Evolutionary conservation across 2,888 invertebrate genomes (phyloP), one percentile per base, ranked within the genome.

Genomic region (Salpingus planirostris): DNA sequence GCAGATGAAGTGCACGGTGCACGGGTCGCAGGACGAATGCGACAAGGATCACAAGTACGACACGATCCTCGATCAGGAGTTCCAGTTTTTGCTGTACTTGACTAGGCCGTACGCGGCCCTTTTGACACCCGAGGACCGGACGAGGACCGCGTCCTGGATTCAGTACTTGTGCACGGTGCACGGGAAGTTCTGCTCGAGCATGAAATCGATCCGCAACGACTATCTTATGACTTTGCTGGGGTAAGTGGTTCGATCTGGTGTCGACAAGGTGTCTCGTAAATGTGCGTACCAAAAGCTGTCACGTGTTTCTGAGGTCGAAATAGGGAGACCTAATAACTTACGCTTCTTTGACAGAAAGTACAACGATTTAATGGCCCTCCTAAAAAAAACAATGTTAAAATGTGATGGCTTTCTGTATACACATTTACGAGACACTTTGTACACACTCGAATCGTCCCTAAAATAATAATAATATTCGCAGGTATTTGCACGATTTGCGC

Each of bases 191-290:
- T 71, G 73, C 45, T 60, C 65, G 0, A 59, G 62, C 21, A 68
- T 71, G 67, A 68, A 68, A 43, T 67, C 65, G 2, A 59, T 71
- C n/a, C 55, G 72, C 11, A 73, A 73, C 44, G 71, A 73, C 47
- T 73, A 73, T 44, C 68, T 69, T 43, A 69, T 69, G 60, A 64
- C 68, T 2, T 50, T 73, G 2, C 46, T 68, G 31, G 69, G 69
- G 63, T 67, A 51, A 42, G 46, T 23, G 8, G 34, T 14, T 29
- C 3, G 3, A 18, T 3, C n/a, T n/a, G n/a, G n/a, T n/a, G n/a
- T n/a, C n/a, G n/a, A n/a, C n/a, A n/a, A n/a, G n/a, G n/a, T n/a
- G n/a, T n/a, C n/a, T n/a, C n/a, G n/a, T n/a, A n/a, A n/a, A n/a
- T n/a, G n/a, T n/a, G n/a, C n/a, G n/a, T n/a, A n/a, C n/a, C n/a